phyloP scores from a whole-genome alignment of 2,888 invertebrate species.

The Diaperis boleti region DNA sequence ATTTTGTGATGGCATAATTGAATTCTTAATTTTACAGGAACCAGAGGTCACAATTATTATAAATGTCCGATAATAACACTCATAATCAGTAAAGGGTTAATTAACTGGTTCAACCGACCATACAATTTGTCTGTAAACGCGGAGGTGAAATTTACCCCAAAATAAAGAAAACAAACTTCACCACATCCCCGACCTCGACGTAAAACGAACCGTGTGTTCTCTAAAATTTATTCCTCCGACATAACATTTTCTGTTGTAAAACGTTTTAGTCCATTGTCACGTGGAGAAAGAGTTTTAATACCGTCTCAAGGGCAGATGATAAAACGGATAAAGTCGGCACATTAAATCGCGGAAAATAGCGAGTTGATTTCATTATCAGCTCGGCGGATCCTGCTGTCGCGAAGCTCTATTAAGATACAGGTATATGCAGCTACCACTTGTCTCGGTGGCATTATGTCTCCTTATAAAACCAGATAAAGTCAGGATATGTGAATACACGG shows the following conservation, averaged over 20 bases:
- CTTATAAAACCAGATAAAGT: conserved; percentile 18
- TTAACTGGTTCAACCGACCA: too few relatives aligned
- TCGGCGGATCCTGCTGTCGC: conserved; percentile 2
- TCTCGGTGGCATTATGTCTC: conserved; percentile 14
- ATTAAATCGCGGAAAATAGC: conserved; percentile 16
- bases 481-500: conserved; percentile 15
- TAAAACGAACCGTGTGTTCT: too few relatives aligned
- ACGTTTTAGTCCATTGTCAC: conserved; percentile 25
- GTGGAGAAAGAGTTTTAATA: conserved; percentile 27
- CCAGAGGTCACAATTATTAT: too few relatives aligned
- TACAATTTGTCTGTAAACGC: too few relatives aligned
- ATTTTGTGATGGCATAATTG: too few relatives aligned
- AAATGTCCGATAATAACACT: too few relatives aligned
- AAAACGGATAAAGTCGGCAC: conserved; percentile 26
- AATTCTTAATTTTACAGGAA: too few relatives aligned
- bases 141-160: too few relatives aligned
- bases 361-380: conserved; percentile 27
- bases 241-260: conserved; percentile 30
- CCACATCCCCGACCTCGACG: too few relatives aligned
- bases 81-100: too few relatives aligned
- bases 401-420: conserved; percentile 17
- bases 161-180: too few relatives aligned
- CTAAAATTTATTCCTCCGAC: too few relatives aligned
- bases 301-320: conserved; percentile 26
- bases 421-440: conserved; percentile 14